Base-by-base conservation (phyloP, 23 tunicate genomes). In the Phallusia fumigata region DNA sequence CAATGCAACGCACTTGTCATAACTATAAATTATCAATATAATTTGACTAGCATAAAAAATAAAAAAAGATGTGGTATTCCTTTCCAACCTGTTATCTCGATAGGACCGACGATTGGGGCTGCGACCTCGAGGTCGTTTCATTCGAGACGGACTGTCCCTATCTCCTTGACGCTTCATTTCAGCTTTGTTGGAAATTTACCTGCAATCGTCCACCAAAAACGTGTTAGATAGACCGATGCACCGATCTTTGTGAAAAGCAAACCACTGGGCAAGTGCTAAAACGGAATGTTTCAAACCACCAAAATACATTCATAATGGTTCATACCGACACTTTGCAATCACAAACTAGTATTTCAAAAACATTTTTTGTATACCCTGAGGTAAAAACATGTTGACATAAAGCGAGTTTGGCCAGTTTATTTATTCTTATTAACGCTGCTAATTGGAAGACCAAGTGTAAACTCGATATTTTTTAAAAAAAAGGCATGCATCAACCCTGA, bases 101-200 rank as follows among this genome's bases (percentile, higher is more conserved):
- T 81, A 92, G 64, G 84, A 49, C 52, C 97, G 91, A 31, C 91
- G 90, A 52, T 65, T 84, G 45, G 97, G 97, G 73, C 97, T 92
- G 33, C 97, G 91, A 30, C 85, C 91, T 32, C 90, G 85, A 76
- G 85, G 69, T 31, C 90, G 90, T 88, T 92, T 92, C 51, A 75
- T 64, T 32, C 89, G 74, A 35, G 86, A 75, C 6, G 95, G 95
- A 80, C 95, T 89, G 58, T 84, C 88, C 81, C 87, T 84, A 50
- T 89, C 95, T 12, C 78, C 88, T 88, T 89, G 95, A 73, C 95
- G 95, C 58, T 89, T 89, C 95, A 89, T 89, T 30, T 24, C 69
- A 24, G 28, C 69, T 21, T 22, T 58, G 28, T 2, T n/a, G 10
- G 47, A 40, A 40, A 40, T 40, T 6, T 58, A 58, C 69, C 69